Evolutionary conservation across 1,140 invertebrate genomes (phyloP), one percentile per base, ranked within the genome.

Genomic region (Neodiprion pinetum): DNA sequence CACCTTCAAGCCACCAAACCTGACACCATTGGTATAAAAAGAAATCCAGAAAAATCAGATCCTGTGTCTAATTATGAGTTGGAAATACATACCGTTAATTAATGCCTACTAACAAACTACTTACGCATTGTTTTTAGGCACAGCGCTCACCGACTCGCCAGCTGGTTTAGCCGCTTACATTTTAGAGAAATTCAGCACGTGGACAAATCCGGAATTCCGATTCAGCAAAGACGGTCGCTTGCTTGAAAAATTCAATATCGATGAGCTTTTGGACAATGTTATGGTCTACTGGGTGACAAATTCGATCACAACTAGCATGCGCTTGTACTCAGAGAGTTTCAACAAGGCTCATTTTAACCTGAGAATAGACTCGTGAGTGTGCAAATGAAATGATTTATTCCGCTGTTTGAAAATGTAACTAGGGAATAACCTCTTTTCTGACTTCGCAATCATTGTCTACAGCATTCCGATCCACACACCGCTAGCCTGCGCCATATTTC

Each of bases 1-100:
- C 95, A 96, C 82, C 85, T 98, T 48, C 96, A 98, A 87, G 90
- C 95, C 3, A 96, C 95, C 0, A 97, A 97, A 85, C 97, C 97
- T 9, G 96, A 98, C 83, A 98, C 97, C 12, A 88, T 98, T 74
- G 96, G 95, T 94, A 88, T 14, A 50, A 61, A 23, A 23, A 48
- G 14, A 17, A 1, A 74, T 50, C 48, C 0, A 68, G 53, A 5
- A 61, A 72, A 72, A 48, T 17, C 11, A 61, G 5, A 61, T 61
- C 7, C 9, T 14, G 28, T 40, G 28, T 40, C 28, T 3, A 40
- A 40, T 40, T 40, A 74, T 14, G 5, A 21, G 17, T 23, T 61
- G n/a, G n/a, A 66, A 23, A 12, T 66, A 12, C 1, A 5, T 28
- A 14, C 61, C 7, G 28, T 70, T 21, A 47, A 70, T 73, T 68